Base-by-base conservation (phyloP, 2,888 invertebrate genomes). In the Hypselothyrea guttata region DNA sequence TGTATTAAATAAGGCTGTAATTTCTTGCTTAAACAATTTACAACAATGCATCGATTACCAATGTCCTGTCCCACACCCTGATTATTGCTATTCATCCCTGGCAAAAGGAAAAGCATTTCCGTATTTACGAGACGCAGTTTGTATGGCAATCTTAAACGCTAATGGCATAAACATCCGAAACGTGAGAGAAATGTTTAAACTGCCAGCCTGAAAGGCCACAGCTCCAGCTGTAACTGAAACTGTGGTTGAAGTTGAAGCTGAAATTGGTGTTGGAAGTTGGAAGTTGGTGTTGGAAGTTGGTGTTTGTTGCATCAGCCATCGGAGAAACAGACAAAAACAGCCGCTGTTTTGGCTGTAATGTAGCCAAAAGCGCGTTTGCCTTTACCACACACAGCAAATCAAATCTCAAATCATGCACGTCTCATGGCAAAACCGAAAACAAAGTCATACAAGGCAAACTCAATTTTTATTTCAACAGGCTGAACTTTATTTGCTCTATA, bases 101-200 rank as follows among this genome's bases (percentile, higher is more conserved):
- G 53, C 35, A 38, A 61, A 63, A 57, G 61, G 66, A 71, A 67
- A 64, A 60, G 38, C 63, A 60, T 74, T 85, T 63, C 71, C 63
- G 71, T 84, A 81, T 81, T 84, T 84, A 84, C 78, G 77, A 71
- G 75, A 67, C 75, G 75, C 84, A 69, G 65, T 84, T 75, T 79
- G 85, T 79, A 83, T 83, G 86, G 84, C 83, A 87, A 85, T n/a
- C 88, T 87, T 87, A 87, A 81, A 84, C 87, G 88, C 87, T 88
- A 88, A 88, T 87, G 88, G 88, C 87, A 88, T 85, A 88, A 88
- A 88, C 88, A 88, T 87, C 87, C 86, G 81, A 74, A 72, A 87
- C 87, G 88, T 88, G 87, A 85, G 81, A 62, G 58, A 77, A 88
- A 88, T 88, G 65, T 54, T 74, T 66, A 81, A 81, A 81, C 55